These are phyloP conservation scores for Enteromius treurensis DNA, from an alignment of 2,797 vertebrate genomes.

Conservation along the genomic window DNA sequence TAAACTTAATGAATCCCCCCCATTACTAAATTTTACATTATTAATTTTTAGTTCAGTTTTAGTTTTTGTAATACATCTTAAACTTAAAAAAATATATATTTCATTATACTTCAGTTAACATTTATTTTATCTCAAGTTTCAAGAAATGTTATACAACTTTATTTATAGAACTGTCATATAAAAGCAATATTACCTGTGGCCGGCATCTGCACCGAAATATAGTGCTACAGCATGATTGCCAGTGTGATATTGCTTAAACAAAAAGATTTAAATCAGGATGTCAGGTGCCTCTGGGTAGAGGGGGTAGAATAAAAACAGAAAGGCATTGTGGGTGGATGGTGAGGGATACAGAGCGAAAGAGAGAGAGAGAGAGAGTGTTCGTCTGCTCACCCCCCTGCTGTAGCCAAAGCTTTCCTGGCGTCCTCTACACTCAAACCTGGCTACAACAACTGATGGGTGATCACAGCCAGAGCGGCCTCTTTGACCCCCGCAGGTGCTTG, in stretches of 20 bases:
- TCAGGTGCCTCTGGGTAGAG: constrained; percentile 57
- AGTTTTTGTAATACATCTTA: not conserved
- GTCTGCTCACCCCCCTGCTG: constrained; percentile 11
- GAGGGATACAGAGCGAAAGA: constrained; percentile 36
- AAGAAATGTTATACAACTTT: not conserved
- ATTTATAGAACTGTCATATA: not conserved
- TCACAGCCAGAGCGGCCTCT: constrained; percentile 69
- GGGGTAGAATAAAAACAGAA: constrained; percentile 48
- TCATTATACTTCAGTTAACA: not conserved
- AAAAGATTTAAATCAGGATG: constrained; percentile 64
- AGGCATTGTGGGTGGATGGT: constrained; percentile 44
- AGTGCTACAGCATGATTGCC: not conserved
- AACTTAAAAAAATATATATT: not conserved
- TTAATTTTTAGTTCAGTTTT: no score
- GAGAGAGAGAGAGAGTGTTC: not conserved
- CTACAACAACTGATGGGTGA: constrained; percentile 67
- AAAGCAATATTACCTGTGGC: constrained; percentile 5
- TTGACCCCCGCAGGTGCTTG: constrained; percentile 75
- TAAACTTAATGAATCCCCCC: not conserved
- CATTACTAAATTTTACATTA: no score
- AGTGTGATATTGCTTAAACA: constrained; percentile 24
- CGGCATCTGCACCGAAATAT: not conserved
- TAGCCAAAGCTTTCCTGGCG: constrained; percentile 18
- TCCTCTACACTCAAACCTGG: constrained; percentile 20
- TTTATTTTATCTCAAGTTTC: not conserved